Base-by-base conservation (phyloP, 2,888 invertebrate genomes). In the Fabriciana adippe region DNA sequence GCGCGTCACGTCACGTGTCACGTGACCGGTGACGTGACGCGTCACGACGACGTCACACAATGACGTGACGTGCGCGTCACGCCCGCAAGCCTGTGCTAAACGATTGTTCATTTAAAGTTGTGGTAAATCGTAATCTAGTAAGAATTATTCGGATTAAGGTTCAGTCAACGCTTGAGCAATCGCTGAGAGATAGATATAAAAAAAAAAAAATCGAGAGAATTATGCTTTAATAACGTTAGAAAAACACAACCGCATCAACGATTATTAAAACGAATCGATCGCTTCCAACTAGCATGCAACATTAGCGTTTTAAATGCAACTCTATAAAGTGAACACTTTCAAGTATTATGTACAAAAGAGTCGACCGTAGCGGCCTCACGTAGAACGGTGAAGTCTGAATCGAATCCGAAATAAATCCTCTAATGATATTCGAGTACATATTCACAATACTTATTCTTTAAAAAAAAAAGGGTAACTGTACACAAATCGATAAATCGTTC, bases 361-460 rank as follows among this genome's bases (percentile, higher is more conserved):
- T 78, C 78, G 82, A 81, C 83, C 81, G 75, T 74, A 72, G 63
- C 70, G 81, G 35, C 35, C 35, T 76, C 83, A 79, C 81, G 78
- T 79, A 81, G 79, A 83, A 79, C 74, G 79, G 79, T 62, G 71
- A 82, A 84, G 77, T 79, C 66, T 53, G 72, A 72, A 79, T 81
- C 79, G 81, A 80, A 82, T 84, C 82, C 85, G 84, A 87, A 85
- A 82, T 82, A 81, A 81, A 85, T 83, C 82, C 81, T 82, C 85
- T 83, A 85, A 85, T 85, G 87, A 89, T 91, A 90, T 92, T 91
- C 91, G 91, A 91, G 91, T 88, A 89, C 86, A 89, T 87, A 88
- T 89, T 89, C 85, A 90, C 89, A 88, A 86, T 85, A 83, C 81
- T 84, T 85, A 85, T 82, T 81, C 26, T 26, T 26, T 26, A 26